These are phyloP conservation scores for Syngnathus typhle DNA, from an alignment of 2,113 vertebrate species.

Conservation along the genomic window DNA sequence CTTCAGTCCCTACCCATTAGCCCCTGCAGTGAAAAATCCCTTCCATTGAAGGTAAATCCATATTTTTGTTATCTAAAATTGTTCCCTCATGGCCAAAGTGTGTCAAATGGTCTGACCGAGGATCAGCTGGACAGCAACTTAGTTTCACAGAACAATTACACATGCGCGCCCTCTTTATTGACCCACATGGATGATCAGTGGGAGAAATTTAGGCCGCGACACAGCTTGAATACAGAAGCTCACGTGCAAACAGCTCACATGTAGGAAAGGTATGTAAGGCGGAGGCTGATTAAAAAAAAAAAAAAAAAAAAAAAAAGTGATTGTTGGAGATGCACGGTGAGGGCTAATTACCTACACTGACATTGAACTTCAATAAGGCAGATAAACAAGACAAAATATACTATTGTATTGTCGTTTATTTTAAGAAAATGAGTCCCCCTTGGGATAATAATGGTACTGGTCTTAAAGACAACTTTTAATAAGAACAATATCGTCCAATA, in stretches of 20 bases:
- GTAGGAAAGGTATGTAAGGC: conserved; percentile 7
- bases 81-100: neutral
- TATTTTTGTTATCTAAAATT: neutral
- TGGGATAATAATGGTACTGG: neutral
- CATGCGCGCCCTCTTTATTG: conserved; percentile 63
- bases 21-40: conserved; percentile 84
- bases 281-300: neutral
- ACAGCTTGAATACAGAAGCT: conserved; percentile 36
- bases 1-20: conserved; percentile 89
- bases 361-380: neutral
- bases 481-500: neutral
- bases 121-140: conserved; percentile 6
- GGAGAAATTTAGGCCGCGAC: conserved; percentile 45
- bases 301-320: neutral
- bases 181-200: conserved; percentile 68
- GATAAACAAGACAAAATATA: neutral
- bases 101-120: neutral
- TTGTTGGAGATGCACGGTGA: neutral
- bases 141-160: conserved; percentile 1
- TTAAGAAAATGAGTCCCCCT: neutral
- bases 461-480: neutral
- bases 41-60: conserved; percentile 84
- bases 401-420: neutral
- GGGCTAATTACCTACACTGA: neutral
- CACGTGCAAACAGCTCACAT: conserved; percentile 2